Percentiles rank a stretch among this genome's conserved stretches.
These are phyloP conservation scores for Platynereis dumerilii DNA, from an alignment of 2,888 invertebrate genomes.

Conservation along the genomic window DNA sequence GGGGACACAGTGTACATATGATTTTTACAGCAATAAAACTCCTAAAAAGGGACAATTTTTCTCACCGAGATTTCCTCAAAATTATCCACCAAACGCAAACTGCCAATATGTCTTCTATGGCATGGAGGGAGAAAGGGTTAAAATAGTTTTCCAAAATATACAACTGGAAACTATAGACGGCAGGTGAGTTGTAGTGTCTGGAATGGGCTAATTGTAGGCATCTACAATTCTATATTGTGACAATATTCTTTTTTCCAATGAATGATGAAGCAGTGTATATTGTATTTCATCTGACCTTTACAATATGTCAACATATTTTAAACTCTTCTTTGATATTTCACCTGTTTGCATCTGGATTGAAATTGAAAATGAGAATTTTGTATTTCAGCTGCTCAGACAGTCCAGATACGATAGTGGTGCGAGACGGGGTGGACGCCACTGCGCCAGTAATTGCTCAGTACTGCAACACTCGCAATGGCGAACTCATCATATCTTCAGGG, in stretches of 20 bases:
- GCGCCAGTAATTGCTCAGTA: constrained; percentile 34
- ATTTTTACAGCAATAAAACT: constrained; percentile 48
- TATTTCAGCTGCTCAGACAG: constrained; percentile 36
- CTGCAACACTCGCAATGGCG: constrained; percentile 34
- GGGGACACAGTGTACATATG: constrained; percentile 53
- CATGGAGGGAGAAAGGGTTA: constrained; percentile 53
- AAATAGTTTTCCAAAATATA: constrained; percentile 56
- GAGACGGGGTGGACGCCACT: constrained; percentile 33
- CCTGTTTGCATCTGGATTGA: too few species aligned
- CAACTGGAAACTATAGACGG: constrained; percentile 46
- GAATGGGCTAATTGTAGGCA: not conserved
- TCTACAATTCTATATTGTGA: not conserved
- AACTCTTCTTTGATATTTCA: too few species aligned
- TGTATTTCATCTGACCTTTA: too few species aligned
- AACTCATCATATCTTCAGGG: constrained; percentile 33
- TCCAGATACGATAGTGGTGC: constrained; percentile 34
- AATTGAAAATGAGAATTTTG: too few species aligned
- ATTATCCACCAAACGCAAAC: constrained; percentile 59
- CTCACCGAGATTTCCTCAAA: constrained; percentile 60
- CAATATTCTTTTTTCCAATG: too few species aligned
- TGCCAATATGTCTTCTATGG: constrained; percentile 64
- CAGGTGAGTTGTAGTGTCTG: constrained; percentile 29
- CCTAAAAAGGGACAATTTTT: constrained; percentile 53
- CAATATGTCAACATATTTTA: too few species aligned
- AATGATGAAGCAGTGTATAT: too few species aligned